Base-by-base conservation (phyloP, 2,888 invertebrate species). In the Xestia sexstrigata region DNA sequence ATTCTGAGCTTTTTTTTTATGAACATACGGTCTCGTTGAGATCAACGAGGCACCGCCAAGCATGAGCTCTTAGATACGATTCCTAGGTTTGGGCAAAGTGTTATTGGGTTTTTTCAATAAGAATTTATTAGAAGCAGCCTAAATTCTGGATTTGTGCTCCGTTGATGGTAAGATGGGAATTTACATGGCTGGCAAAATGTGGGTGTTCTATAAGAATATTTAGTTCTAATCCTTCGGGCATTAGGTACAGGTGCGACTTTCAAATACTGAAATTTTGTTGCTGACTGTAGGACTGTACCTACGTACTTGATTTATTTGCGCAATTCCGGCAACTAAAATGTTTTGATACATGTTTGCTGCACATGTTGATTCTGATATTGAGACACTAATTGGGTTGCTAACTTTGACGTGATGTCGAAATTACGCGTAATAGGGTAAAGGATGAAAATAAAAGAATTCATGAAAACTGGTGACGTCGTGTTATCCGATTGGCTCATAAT, bases 331-430 rank as follows among this genome's bases (percentile, higher is more conserved):
- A 83, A 58, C 66, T 17, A 67, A 49, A 60, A 30, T 39, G 78
- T 70, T 75, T 60, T 63, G 62, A 83, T 70, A 55, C 66, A 83
- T 62, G 78, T 49, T 67, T 42, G 69, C 26, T 47, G 45, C 79
- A 70, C 39, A n/a, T 49, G 66, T 79, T 79, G 39, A 79, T 60
- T 62, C 70, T 42, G 55, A 8, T 70, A 55, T 78, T 66, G 66
- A 62, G 49, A 35, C 49, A 73, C 70, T 66, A 81, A 73, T 73
- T 78, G 55, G 52, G 6, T 70, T 73, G 42, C 49, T 39, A 63
- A 70, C 45, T 77, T 71, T 45, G 77, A 70, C 30, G 39, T 39
- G 15, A 69, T n/a, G 60, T 30, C 11, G 11, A 65, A 73, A 73
- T 79, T 45, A 63, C 23, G 20, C 11, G 78, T 39, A 42, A 30